Base-by-base conservation (phyloP, 2,888 invertebrate genomes). In the Plagodis pulveraria region DNA sequence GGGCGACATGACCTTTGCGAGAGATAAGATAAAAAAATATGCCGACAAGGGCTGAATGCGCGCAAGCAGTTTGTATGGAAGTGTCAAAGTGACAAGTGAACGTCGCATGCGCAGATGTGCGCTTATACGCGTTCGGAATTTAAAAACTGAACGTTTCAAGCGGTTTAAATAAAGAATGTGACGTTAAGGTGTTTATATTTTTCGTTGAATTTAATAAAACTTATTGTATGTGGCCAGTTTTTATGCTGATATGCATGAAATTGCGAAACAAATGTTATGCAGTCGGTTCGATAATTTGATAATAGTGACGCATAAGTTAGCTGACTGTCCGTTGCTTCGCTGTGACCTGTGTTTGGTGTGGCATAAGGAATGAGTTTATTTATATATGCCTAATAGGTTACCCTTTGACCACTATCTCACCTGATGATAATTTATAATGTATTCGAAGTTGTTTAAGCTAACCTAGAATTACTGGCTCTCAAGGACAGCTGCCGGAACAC, bases 11-110 rank as follows among this genome's bases (percentile, higher is more conserved):
- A 63, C 66, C 66, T 66, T 66, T 66, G 57, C 43, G 38, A 40
- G 12, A 56, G 65, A 67, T 66, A 66, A 64, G 58, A 55, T 59
- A 42, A 62, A 61, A 56, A 45, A n/a, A 56, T 38, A 49, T 41
- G 63, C 67, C 73, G 73, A 71, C 74, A 67, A 58, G 67, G 63
- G 64, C 71, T 60, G 70, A 76, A 81, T 76, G 78, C 70, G 58
- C 70, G 63, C 69, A 61, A 72, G 80, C 75, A 80, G 79, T 85
- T 83, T 77, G 83, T 86, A 83, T 85, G 78, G 77, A 85, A 86
- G 87, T 89, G 89, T 87, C 88, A 87, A 86, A 83, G 70, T 89
- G 89, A 88, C 87, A 85, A 75, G 80, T 77, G 76, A 72, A 69
- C 66, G 75, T 70, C 78, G 74, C 78, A 65, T 65, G 79, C 77